Conservation (phyloP, 2,888 invertebrate genomes). For the Apotomis betuletana region DNA sequence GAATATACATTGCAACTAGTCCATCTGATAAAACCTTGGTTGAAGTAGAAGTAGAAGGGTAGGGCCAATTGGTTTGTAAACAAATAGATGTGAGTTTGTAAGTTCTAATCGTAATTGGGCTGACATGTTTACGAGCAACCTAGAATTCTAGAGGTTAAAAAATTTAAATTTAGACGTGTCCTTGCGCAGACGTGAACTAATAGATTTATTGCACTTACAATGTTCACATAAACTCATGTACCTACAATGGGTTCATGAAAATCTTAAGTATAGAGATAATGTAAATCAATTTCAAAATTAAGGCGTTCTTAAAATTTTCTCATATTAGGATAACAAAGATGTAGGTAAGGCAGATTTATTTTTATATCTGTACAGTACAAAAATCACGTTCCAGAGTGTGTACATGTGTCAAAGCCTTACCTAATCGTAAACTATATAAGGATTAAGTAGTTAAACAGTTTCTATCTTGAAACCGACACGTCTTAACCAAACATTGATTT, state of each 20-base stretch:
- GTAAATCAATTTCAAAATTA: no score
- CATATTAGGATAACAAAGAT: no score
- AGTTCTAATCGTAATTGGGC: not conserved
- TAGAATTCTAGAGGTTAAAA: slow-evolving; percentile 3
- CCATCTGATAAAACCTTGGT: slow-evolving; percentile 1
- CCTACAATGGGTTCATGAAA: not conserved
- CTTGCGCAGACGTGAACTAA: not conserved
- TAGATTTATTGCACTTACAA: not conserved
- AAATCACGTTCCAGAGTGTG: not conserved
- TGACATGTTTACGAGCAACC: not conserved
- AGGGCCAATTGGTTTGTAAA: not conserved
- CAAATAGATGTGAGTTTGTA: not conserved
- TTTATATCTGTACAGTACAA: not conserved
- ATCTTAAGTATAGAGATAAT: no score
- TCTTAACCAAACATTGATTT: no score
- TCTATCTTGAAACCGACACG: not conserved
- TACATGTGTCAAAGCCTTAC: not conserved
- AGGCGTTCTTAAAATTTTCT: no score
- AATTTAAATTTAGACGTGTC: slow-evolving; percentile 5
- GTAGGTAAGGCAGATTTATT: no score
- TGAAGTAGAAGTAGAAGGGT: slow-evolving; percentile 6
- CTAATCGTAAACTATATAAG: slow-evolving; percentile 7
- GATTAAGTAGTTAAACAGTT: slow-evolving; percentile 8
- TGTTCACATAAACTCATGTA: not conserved
- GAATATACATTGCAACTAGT: not conserved